Percentiles rank a stretch among this genome's conserved stretches.
Conservation (phyloP, 2,113 vertebrate genomes). For the Eulacestoma nigropectus region DNA sequence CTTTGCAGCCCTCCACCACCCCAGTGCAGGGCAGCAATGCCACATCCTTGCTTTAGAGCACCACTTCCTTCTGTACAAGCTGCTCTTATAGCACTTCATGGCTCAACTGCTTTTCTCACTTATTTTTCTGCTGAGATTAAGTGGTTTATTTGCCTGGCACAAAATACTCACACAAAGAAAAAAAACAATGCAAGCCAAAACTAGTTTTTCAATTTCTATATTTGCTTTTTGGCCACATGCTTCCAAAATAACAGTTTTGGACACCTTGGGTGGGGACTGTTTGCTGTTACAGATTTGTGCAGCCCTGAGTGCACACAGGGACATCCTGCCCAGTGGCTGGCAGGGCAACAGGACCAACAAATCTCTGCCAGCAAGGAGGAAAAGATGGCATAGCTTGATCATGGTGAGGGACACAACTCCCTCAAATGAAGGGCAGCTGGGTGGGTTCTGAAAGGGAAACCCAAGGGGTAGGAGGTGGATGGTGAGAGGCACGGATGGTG, state of each 20-base stretch:
- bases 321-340: neutral
- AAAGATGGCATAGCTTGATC: neutral
- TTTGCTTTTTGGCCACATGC: neutral
- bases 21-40: neutral
- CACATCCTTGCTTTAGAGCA: neutral
- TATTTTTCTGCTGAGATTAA: neutral
- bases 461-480: neutral
- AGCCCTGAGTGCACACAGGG: accelerated
- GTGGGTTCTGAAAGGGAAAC: neutral
- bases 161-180: neutral
- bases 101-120: neutral
- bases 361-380: neutral
- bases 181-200: neutral
- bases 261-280: neutral
- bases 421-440: neutral
- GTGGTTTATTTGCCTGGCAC: neutral
- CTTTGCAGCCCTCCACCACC: neutral
- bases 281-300: neutral
- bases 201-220: neutral
- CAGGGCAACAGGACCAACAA: neutral
- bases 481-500: neutral
- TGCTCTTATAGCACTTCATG: neutral
- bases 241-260: neutral
- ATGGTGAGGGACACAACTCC: neutral
- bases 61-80: neutral